Conservation (phyloP, 1,140 invertebrate species). For the Aphaenogaster rudis region DNA sequence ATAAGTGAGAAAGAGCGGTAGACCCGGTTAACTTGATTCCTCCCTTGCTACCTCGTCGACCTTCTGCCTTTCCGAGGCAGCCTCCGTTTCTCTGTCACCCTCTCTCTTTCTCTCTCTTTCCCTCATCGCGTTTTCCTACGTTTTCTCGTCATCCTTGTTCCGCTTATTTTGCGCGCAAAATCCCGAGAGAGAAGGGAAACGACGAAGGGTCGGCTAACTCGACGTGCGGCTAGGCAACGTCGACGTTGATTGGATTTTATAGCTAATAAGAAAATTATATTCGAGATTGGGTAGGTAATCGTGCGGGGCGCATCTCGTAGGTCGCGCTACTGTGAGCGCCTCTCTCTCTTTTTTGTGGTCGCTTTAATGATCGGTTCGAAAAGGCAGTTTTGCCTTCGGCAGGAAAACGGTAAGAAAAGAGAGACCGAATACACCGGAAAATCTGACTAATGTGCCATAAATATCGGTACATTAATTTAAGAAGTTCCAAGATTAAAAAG, state of each 20-base stretch:
- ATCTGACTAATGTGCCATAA: background rate
- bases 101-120: slow-evolving; percentile 21
- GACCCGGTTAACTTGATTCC: slow-evolving; percentile 74
- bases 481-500: background rate
- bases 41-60: slow-evolving; percentile 62
- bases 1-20: slow-evolving; percentile 75
- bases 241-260: slow-evolving; percentile 85
- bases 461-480: slow-evolving; percentile 17
- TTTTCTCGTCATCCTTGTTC: slow-evolving; percentile 33
- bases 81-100: slow-evolving; percentile 19
- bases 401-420: slow-evolving; percentile 69
- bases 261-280: slow-evolving; percentile 87
- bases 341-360: slow-evolving; percentile 53
- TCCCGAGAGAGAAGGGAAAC: slow-evolving; percentile 52
- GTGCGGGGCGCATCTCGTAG: slow-evolving; percentile 73
- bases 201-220: slow-evolving; percentile 70
- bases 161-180: slow-evolving; percentile 16
- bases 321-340: slow-evolving; percentile 56
- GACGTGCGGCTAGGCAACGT: slow-evolving; percentile 70
- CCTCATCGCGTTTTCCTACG: slow-evolving; percentile 23
- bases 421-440: slow-evolving; percentile 14
- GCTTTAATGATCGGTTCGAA: slow-evolving; percentile 59
- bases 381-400: slow-evolving; percentile 58
- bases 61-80: slow-evolving; percentile 47
- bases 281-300: slow-evolving; percentile 85